Conservation (phyloP, 1,140 invertebrate genomes). For the Melitaea cinxia region DNA sequence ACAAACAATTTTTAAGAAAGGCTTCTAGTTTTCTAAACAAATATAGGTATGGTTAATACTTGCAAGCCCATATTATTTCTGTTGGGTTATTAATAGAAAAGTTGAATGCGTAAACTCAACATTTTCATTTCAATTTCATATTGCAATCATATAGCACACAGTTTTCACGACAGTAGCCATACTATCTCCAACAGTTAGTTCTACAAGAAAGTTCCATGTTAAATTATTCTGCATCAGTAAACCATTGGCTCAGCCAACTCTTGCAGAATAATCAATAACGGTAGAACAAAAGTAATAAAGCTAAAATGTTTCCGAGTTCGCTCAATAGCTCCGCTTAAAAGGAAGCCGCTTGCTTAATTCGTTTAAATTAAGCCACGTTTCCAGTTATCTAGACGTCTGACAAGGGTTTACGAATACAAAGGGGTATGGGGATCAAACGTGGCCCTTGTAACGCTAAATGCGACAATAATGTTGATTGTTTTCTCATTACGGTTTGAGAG, state of each 20-base stretch:
- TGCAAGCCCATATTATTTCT: too few species aligned
- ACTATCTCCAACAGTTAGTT: too few species aligned
- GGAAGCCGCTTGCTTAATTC: conserved; percentile 22
- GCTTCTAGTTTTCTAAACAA: too few species aligned
- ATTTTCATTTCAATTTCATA: too few species aligned
- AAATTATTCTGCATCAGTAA: conserved; percentile 11
- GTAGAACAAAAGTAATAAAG: conserved; percentile 27
- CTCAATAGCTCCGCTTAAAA: conserved; percentile 23
- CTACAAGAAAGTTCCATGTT: too few species aligned
- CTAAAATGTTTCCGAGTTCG: conserved; percentile 19
- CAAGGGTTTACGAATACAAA: conserved; percentile 22
- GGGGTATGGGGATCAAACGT: conserved; percentile 8
- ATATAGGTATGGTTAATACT: too few species aligned
- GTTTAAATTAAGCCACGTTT: conserved; percentile 30
- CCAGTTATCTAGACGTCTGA: conserved; percentile 20
- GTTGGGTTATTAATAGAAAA: too few species aligned
- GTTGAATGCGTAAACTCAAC: too few species aligned
- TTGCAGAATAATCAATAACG: conserved; percentile 13
- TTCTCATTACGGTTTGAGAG: conserved; percentile 11
- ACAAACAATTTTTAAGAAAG: too few species aligned
- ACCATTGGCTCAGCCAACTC: neutral
- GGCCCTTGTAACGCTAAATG: conserved; percentile 25
- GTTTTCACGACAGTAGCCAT: too few species aligned
- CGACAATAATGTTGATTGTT: conserved; percentile 20
- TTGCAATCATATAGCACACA: too few species aligned